phyloP scores from a whole-genome alignment of 2,888 invertebrate genomes.

The Hirtodrosophila alboralis region DNA sequence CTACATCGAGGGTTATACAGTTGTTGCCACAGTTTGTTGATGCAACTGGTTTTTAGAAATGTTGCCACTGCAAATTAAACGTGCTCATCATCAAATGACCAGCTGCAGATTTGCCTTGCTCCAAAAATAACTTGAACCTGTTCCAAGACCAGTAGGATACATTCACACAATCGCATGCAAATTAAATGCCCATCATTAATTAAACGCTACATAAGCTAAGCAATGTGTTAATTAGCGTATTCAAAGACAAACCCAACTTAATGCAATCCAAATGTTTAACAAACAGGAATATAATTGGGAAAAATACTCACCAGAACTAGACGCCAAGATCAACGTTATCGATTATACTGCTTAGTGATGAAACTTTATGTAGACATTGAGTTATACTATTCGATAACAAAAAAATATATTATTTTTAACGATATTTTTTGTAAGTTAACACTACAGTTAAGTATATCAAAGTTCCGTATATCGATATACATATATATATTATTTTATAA shows the following conservation, averaged over 20 bases:
- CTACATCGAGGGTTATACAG: constrained; percentile 26
- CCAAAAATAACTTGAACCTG: constrained; percentile 40
- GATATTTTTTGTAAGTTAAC: too few relatives aligned
- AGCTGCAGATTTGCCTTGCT: constrained; percentile 33
- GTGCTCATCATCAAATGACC: constrained; percentile 16
- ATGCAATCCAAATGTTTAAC: constrained; percentile 17
- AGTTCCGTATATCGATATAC: too few relatives aligned
- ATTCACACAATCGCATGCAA: constrained; percentile 22
- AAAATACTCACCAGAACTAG: constrained; percentile 16
- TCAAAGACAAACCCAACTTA: constrained; percentile 7
- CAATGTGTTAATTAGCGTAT: constrained; percentile 63
- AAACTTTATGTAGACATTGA: too few relatives aligned
- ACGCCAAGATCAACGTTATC: too few relatives aligned
- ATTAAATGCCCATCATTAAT: constrained; percentile 51
- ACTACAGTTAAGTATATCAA: too few relatives aligned
- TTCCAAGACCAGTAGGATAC: constrained; percentile 8
- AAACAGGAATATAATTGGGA: constrained; percentile 42
- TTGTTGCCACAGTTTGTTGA: constrained; percentile 6
- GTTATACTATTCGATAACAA: too few relatives aligned
- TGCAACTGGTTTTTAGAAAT: constrained; percentile 27
- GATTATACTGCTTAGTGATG: too few relatives aligned
- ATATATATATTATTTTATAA: too few relatives aligned
- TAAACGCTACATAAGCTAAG: constrained; percentile 37
- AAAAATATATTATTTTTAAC: too few relatives aligned
- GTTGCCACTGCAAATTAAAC: constrained; percentile 10